These are phyloP conservation scores for Caenorhabditis sp. DNA, from an alignment of 2,888 invertebrate species.

Conservation along the genomic window DNA sequence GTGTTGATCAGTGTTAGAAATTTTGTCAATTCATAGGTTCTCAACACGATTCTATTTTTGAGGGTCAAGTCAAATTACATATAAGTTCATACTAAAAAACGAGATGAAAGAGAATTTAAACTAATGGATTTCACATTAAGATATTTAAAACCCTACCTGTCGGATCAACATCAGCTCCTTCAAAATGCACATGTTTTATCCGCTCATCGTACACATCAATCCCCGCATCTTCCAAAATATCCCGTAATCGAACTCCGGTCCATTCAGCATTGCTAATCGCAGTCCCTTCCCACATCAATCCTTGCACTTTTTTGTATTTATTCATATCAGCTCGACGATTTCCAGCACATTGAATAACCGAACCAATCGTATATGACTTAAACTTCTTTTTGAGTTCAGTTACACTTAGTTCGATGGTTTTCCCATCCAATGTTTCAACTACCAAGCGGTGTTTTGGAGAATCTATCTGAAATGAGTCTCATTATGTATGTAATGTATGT, in stretches of 20 bases:
- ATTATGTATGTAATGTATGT: conserved; percentile 39
- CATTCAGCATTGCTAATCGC: conserved; percentile 92
- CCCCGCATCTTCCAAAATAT: conserved; percentile 72
- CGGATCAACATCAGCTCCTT: conserved; percentile 70
- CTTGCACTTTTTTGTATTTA: conserved; percentile 72
- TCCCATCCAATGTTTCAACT: conserved; percentile 36
- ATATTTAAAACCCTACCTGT: conserved; percentile 75
- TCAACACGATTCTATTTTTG: too few relatives aligned
- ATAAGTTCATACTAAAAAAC: too few relatives aligned
- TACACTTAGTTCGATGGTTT: conserved; percentile 54
- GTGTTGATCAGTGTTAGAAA: too few relatives aligned
- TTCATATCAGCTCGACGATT: conserved; percentile 91
- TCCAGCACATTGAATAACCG: conserved; percentile 93
- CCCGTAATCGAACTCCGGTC: conserved; percentile 80
- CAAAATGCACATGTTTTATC: conserved; percentile 73
- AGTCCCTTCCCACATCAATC: conserved; percentile 86
- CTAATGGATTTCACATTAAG: too few relatives aligned
- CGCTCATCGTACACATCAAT: conserved; percentile 70
- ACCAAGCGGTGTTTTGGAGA: conserved; percentile 47
- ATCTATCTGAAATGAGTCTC: conserved; percentile 46
- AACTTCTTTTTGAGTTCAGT: conserved; percentile 58
- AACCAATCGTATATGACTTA: conserved; percentile 77
- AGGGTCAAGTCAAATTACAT: too few relatives aligned
- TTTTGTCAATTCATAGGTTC: too few relatives aligned
- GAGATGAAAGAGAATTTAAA: background rate